Percentiles rank a stretch among this genome's conserved stretches.
phyloP scores from a whole-genome alignment of 2,888 invertebrate species.

The Troglohyphantes excavatus region DNA sequence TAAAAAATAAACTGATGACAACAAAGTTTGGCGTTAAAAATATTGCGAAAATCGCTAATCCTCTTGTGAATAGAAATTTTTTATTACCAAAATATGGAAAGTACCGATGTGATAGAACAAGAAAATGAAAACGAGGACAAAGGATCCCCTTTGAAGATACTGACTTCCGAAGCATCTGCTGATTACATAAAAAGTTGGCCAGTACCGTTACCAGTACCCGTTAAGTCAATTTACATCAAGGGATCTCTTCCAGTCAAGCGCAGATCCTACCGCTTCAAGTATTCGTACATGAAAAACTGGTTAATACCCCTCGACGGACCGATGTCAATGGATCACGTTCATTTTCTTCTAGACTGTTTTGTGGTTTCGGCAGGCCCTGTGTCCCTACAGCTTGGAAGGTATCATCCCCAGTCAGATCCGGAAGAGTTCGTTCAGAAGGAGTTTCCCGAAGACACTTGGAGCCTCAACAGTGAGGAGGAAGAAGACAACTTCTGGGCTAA shows the following conservation, averaged over 20 bases:
- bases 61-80: background rate
- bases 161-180: slow-evolving; percentile 23
- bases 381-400: slow-evolving; percentile 76
- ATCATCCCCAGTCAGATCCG: slow-evolving; percentile 79
- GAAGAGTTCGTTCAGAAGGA: slow-evolving; percentile 67
- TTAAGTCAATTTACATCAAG: slow-evolving; percentile 36
- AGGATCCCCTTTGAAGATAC: background rate
- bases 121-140: background rate
- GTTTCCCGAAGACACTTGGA: slow-evolving; percentile 30
- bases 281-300: slow-evolving; percentile 39
- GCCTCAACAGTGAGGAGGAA: slow-evolving; percentile 32
- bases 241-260: slow-evolving; percentile 9
- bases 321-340: slow-evolving; percentile 63
- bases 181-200: slow-evolving; percentile 50
- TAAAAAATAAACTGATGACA: background rate
- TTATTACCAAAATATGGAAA: slow-evolving; percentile 30
- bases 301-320: slow-evolving; percentile 33
- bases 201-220: slow-evolving; percentile 26
- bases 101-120: background rate
- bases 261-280: slow-evolving; percentile 43
- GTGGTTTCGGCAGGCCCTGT: slow-evolving; percentile 75
- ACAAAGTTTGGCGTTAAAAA: background rate
- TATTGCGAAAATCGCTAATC: background rate
- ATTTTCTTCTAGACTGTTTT: slow-evolving; percentile 78
- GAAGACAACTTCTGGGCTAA: slow-evolving; percentile 14